Evolutionary conservation across 2,888 invertebrate genomes (phyloP), one percentile per base, ranked within the genome.

Genomic region (Chorisops tibialis): DNA sequence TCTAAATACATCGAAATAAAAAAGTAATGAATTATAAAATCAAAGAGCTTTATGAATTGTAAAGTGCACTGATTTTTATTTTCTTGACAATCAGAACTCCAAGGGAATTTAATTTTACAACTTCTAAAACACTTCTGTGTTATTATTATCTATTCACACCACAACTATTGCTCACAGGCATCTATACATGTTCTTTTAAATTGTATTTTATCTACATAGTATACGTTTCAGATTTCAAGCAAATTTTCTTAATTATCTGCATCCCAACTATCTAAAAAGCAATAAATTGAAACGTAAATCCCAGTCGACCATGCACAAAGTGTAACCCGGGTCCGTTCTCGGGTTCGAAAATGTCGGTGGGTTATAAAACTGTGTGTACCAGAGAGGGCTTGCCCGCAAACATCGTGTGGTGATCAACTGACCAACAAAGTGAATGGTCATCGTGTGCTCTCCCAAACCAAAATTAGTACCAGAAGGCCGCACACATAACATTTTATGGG

Each of bases 371-470:
- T 30, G 30, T 30, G 30, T 30, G 59, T 59, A 45, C 37, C 30
- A 38, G 47, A 41, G 39, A 16, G 59, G 59, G 58, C 37, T 41
- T 37, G 39, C 59, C 41, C 39, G 59, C 30, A 30, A 30, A 30
- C 49, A 59, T 59, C 49, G 49, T 59, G 59, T 30, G 59, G 59
- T 30, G 30, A 30, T 48, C 59, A 59, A 59, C 59, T 59, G 49
- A 59, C 59, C 59, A 59, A 59, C 59, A 59, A 58, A 58, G 58
- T 58, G 58, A 58, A 59, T 59, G 59, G 59, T 59, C 49, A 37
- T 59, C 59, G 59, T 59, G 59, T 59, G 49, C 59, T 59, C 59
- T n/a, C 38, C 48, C 47, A 58, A 59, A 59, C 59, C 59, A 59
- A 59, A 59, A 59, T 59, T 59, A 59, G 59, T 59, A 49, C 59